phyloP scores from a whole-genome alignment of 1,140 invertebrate species.

The Diachasmimorpha longicaudata region DNA sequence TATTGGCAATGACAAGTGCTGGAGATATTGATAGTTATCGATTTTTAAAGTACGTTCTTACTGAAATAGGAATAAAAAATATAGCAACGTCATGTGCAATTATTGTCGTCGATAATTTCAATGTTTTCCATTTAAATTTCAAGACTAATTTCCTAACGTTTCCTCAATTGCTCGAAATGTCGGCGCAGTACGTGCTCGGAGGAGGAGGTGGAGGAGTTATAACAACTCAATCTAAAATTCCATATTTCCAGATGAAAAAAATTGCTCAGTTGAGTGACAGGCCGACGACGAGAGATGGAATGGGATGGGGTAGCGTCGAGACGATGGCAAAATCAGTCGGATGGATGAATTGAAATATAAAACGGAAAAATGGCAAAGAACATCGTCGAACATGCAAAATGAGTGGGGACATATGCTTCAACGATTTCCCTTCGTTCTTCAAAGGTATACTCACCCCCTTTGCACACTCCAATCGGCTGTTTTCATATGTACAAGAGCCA shows the following conservation, averaged over 20 bases:
- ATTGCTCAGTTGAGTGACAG: neutral
- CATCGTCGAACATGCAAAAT: conserved; percentile 3
- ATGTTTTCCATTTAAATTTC: too few species aligned
- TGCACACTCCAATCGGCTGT: neutral
- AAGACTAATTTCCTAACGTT: too few species aligned
- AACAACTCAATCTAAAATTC: neutral
- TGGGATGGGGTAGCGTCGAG: neutral
- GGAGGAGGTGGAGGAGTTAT: too few species aligned
- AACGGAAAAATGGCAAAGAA: conserved; percentile 15
- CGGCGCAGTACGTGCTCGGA: too few species aligned
- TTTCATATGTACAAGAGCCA: neutral
- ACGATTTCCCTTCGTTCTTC: conserved; percentile 26
- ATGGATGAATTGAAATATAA: conserved; percentile 28
- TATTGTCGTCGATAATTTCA: too few species aligned
- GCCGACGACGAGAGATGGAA: neutral
- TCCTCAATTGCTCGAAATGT: too few species aligned
- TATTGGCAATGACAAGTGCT: too few species aligned
- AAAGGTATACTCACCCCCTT: conserved; percentile 7
- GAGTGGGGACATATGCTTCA: conserved; percentile 21
- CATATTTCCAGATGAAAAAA: neutral
- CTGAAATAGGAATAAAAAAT: too few species aligned
- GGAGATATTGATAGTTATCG: too few species aligned
- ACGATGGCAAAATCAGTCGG: conserved; percentile 3
- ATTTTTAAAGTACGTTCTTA: too few species aligned
- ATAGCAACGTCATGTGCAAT: too few species aligned